A percentile compares a stretch with the other conserved stretches of the same genome.
Evolutionary conservation across 2,888 invertebrate species (phyloP).

Genomic region (Nephrocerus scutellatus): DNA sequence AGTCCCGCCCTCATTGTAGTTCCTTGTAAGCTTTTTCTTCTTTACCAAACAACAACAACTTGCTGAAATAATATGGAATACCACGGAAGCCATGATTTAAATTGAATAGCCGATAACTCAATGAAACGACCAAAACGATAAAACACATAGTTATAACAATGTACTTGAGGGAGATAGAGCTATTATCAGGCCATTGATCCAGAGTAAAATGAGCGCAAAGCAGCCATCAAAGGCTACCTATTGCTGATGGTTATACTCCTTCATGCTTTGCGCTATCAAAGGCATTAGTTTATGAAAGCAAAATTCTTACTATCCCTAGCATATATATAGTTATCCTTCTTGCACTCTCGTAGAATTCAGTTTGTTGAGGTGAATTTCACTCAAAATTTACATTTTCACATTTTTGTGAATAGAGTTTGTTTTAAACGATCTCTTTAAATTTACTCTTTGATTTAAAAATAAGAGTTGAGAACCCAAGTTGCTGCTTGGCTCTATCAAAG

Average conservation of each 20-base stretch:
- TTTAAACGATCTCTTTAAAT: no score
- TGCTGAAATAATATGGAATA: conserved; percentile 17
- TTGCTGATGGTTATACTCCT: neutral
- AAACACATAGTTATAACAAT: conserved; percentile 14
- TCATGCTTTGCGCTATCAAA: neutral
- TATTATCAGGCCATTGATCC: conserved; percentile 12
- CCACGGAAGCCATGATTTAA: conserved; percentile 48
- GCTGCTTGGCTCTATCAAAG: no score
- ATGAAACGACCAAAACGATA: conserved; percentile 22
- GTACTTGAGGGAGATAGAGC: conserved; percentile 25
- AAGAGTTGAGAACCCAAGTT: no score
- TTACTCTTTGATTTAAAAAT: no score
- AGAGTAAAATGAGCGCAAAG: neutral
- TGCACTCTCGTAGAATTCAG: no score
- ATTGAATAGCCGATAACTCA: conserved; percentile 43
- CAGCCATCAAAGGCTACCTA: conserved; percentile 14
- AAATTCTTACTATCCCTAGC: conserved; percentile 17
- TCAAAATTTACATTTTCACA: no score
- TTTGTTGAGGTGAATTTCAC: no score
- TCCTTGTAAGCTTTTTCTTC: conserved; percentile 22
- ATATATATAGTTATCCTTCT: no score
- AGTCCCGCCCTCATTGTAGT: conserved; percentile 33
- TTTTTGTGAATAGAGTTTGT: no score
- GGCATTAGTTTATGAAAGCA: no score
- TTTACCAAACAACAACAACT: conserved; percentile 9